These are phyloP conservation scores for Cinara cedri DNA, from an alignment of 2,888 invertebrate genomes.

Conservation along the genomic window DNA sequence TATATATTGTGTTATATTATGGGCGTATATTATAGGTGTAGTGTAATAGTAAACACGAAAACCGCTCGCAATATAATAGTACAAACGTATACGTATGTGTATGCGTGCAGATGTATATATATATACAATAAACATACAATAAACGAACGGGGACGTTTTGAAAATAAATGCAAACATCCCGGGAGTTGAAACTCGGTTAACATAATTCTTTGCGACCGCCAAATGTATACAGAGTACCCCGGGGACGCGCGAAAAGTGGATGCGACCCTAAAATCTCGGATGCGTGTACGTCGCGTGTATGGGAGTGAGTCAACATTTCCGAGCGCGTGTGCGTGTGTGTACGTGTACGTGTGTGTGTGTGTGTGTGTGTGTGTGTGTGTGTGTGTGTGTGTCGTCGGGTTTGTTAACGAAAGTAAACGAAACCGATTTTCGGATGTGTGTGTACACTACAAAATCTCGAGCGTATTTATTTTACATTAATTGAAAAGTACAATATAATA, in stretches of 20 bases:
- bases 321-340: not conserved
- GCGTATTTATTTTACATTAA: slow-evolving; percentile 30
- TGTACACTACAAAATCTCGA: not conserved
- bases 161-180: slow-evolving; percentile 35
- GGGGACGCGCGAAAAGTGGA: slow-evolving; percentile 27
- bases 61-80: not conserved
- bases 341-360: not conserved
- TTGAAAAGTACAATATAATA: not conserved
- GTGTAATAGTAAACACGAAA: not conserved
- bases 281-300: not conserved
- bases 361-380: not conserved
- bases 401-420: not conserved
- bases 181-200: slow-evolving; percentile 42
- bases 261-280: slow-evolving; percentile 45
- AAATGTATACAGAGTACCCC: slow-evolving; percentile 31
- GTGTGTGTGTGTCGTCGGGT: no score
- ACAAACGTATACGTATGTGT: not conserved
- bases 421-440: not conserved
- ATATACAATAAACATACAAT: no score
- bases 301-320: slow-evolving; percentile 41
- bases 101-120: no score
- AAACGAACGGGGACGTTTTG: slow-evolving; percentile 19
- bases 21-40: no score
- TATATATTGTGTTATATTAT: no score
- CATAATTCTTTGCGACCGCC: slow-evolving; percentile 41